Base-by-base conservation (phyloP, 2,113 vertebrate species). In the Apodemus speciosus region DNA sequence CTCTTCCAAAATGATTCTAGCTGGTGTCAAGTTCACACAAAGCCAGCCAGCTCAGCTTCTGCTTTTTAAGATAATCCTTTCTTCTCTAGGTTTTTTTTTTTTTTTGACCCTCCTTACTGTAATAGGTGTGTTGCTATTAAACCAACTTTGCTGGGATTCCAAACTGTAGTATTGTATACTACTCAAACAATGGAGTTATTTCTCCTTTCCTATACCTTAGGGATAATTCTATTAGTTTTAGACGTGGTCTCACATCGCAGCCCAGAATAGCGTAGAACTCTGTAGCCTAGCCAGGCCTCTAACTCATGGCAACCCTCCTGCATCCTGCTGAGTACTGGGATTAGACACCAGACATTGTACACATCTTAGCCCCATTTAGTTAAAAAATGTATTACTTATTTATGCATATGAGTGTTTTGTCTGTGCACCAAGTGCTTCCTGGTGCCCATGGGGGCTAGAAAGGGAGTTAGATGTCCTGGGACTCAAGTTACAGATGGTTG, bases 111-210 rank as follows among this genome's bases (percentile, higher is more conserved):
- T 88, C 13, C 9, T 71, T 40, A 94, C 35, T 68, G 71, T 25
- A 68, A 49, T 72, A 92, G n/a, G 30, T 3, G 21, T 80, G 43
- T 30, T 93, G 43, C 30, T 85, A 66, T 80, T 51, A 77, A 62
- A 20, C 27, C 62, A 87, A 71, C 32, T 84, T 83, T 85, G 49
- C 69, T 43, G 90, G 40, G 76, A 85, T 81, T 68, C 10, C 56
- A 92, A 94, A 64, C 73, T 71, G 32, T 91, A 80, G 27, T 73
- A 79, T 92, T 93, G 75, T 40, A 40, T 60, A 60, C 62, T 16
- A 18, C n/a, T 51, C 73, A 93, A 94, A 49, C 81, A 89, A 93
- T 25, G 56, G 60, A 92, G 56, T 86, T 43, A 69, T 49, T 85
- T 27, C 10, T 32, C n/a, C 58, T n/a, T 93, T 85, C 16, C 56